Evolutionary conservation across 1,140 invertebrate genomes (phyloP), one percentile per base, ranked within the genome.

Genomic region (Papilio helenus): DNA sequence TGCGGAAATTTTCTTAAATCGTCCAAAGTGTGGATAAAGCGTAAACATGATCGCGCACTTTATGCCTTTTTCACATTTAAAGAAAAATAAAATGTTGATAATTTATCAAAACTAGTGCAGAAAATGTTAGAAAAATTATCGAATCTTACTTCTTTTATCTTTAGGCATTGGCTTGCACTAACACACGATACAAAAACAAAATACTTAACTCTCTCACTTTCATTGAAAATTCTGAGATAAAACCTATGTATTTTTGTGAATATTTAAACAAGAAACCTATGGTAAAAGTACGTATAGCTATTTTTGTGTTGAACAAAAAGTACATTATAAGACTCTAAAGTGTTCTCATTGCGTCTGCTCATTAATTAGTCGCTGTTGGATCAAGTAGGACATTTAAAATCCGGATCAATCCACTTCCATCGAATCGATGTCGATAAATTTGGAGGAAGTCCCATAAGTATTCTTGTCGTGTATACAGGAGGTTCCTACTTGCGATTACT

Each of bases 1-100:
- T 12, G 58, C 58, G 58, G 58, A 61, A 61, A 61, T 61, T 61
- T 61, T 61, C 58, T 61, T 61, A 61, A 61, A 61, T 61, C 58
- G 20, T 61, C 58, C 23, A 61, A 61, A 61, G 58, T 12, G 58
- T 26, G 58, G 20, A 61, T 23, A 26, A 61, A 61, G 3, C 12
- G 20, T 61, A 61, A 61, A 61, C 58, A 61, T 61, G 20, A 61
- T 61, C 58, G n/a, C 8, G 58, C 20, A 61, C 20, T 61, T 58
- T 20, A 58, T 20, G n/a, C 8, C 55, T 58, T 55, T n/a, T 55
- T 16, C 16, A 4, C n/a, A 18, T 55, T 55, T n/a, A 55, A 55
- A 55, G n/a, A 55, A 55, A 55, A 55, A 20, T n/a, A 20, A 58
- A 58, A 55, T 20, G n/a, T 8, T n/a, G 3, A 46, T 49, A 18